phyloP scores from a whole-genome alignment of 2,113 vertebrate species.

The Merops nubicus region DNA sequence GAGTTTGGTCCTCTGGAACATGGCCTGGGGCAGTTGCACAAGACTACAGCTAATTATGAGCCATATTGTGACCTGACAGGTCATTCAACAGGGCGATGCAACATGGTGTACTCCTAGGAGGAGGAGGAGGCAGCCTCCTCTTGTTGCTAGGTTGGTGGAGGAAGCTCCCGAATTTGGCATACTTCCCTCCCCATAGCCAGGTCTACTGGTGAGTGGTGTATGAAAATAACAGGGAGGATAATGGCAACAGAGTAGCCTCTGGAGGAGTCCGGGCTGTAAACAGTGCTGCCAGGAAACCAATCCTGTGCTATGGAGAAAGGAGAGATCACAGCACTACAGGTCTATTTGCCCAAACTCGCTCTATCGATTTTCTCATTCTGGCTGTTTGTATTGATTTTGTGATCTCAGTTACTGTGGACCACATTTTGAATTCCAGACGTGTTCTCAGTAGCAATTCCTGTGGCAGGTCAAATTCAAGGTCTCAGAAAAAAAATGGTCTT shows the following conservation, averaged over 20 bases:
- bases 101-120: neutral
- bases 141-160: neutral
- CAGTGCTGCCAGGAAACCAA: neutral
- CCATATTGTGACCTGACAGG: neutral
- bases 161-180: neutral
- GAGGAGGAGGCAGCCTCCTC: neutral
- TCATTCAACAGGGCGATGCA: neutral
- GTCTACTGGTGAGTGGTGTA: neutral
- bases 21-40: neutral
- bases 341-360: neutral
- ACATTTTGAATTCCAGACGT: slow-evolving; percentile 7
- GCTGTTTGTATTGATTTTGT: slow-evolving; percentile 36
- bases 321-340: neutral
- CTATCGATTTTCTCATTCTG: slow-evolving; percentile 37
- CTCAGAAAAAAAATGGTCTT: neutral
- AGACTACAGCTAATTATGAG: neutral
- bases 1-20: neutral
- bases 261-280: neutral
- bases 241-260: neutral
- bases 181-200: neutral
- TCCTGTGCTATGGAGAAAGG: neutral
- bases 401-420: neutral
- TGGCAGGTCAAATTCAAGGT: neutral
- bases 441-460: neutral
- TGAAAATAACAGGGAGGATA: neutral